Conservation (phyloP, 2,797 vertebrate species). For the Botia kubotai region DNA sequence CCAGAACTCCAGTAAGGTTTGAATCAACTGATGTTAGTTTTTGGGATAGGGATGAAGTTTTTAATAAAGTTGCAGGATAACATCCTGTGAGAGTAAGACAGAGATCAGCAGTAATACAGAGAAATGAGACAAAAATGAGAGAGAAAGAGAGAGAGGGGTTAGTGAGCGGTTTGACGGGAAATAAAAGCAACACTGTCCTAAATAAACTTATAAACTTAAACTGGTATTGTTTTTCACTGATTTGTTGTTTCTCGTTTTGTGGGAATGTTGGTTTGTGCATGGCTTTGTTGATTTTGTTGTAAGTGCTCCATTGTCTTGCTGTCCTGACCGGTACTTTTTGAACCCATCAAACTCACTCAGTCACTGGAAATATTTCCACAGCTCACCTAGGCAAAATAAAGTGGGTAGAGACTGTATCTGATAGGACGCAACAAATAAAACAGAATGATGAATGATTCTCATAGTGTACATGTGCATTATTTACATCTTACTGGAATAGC, state of each 20-base stretch:
- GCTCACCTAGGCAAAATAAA: neutral
- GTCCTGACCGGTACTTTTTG: neutral
- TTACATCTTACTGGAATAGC: conserved; percentile 17
- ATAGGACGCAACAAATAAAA: neutral
- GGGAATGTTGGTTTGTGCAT: conserved; percentile 72
- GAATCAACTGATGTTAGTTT: neutral
- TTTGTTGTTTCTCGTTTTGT: conserved; percentile 63
- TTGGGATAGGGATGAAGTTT: neutral
- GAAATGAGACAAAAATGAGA: conserved; percentile 10
- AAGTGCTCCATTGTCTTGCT: conserved; percentile 21
- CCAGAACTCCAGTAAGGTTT: neutral
- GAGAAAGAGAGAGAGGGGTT: conserved; percentile 13
- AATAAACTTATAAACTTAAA: conserved; percentile 50
- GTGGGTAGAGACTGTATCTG: neutral
- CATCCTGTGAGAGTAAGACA: neutral
- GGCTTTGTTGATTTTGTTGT: conserved; percentile 29
- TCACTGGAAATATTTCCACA: neutral
- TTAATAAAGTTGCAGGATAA: neutral
- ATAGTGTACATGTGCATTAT: conserved; percentile 1
- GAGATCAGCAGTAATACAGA: neutral
- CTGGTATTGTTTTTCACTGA: conserved; percentile 66
- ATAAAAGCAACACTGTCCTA: neutral
- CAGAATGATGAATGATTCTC: conserved; percentile 11
- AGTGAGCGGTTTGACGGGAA: conserved; percentile 11
- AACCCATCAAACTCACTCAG: neutral